Evolutionary conservation across 2,797 vertebrate species (phyloP), one percentile per base, ranked within the genome.

Genomic region (Novumbra hubbsi): DNA sequence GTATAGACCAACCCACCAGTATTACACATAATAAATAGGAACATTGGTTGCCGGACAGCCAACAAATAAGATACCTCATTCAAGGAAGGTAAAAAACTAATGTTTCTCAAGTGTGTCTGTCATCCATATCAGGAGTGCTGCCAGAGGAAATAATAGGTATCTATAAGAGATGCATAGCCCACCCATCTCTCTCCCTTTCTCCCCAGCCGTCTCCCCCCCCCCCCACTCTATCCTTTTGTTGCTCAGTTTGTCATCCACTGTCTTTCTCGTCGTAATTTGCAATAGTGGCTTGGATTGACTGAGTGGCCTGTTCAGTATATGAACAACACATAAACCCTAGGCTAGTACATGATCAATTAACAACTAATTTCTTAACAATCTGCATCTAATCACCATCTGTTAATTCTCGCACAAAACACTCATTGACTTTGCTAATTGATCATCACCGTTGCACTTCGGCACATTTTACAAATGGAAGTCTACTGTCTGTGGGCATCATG

Each of bases 351-450:
- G 77, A 73, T 85, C 80, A 88, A 82, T 88, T 87, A 84, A 52
- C 11, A 68, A 50, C 74, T 84, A 83, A 87, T 86, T 73, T 78
- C 84, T 87, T 80, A 45, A 78, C 76, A 83, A 86, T 85, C 75
- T 83, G 75, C 78, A 81, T 88, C 81, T 75, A 45, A 83, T 83
- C 80, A 81, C 81, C 80, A 85, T 87, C 78, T 86, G 88, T 74
- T 78, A 83, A 85, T 78, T 79, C 62, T 45, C 55, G 41, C 81
- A 79, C 21, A 89, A 81, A 81, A 83, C 76, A 87, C 84, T 81
- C 74, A 74, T 24, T 64, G 50, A 15, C 34, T 50, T 27, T 72
- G 75, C 55, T 84, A 88, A 89, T 82, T 82, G 49, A 84, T 76
- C 75, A 78, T 80, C 34, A 67, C 76, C 77, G n/a, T 80, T 66